Base-by-base conservation (phyloP, 2,888 invertebrate genomes). In the Dusona sp. region DNA sequence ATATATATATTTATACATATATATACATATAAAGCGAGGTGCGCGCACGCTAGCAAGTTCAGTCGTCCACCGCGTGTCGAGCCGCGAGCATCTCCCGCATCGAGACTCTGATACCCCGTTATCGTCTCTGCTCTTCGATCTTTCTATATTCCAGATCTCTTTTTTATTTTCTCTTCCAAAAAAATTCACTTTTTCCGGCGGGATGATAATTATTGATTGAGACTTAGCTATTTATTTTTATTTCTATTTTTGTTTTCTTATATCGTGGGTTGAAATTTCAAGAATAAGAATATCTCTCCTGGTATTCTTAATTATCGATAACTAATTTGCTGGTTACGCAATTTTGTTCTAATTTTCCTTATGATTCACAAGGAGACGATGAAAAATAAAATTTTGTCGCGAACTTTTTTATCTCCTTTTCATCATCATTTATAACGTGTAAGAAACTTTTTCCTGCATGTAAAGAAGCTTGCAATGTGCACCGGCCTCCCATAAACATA, bases 31-130 rank as follows among this genome's bases (percentile, higher is more conserved):
- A 88, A 86, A 91, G 90, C 90, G 90, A 89, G 91, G 90, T 90
- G 92, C 91, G 92, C 92, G 92, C 89, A 90, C 91, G 91, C 89
- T 90, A 89, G 89, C 90, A 90, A 90, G 90, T 90, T 92, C 91
- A 92, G 92, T 92, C 92, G 91, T 89, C 89, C 89, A 91, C 89
- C 92, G 91, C 91, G 91, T 91, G 92, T 89, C 90, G 92, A 92
- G 86, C 91, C 87, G 92, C 90, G 91, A 92, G 90, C 90, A 91
- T 92, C 92, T 80, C 89, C 79, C 88, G 86, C 88, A 77, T 68
- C 77, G 79, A 83, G 77, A 75, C 73, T 79, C 77, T 57, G 75
- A 84, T 81, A 80, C 65, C 70, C 73, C 51, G 65, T 78, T 83
- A 75, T 83, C 83, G 72, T 68, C 77, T 86, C 83, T 78, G 48